Conservation (phyloP, 2,888 invertebrate genomes). For the Camptogramma bilineatum region DNA sequence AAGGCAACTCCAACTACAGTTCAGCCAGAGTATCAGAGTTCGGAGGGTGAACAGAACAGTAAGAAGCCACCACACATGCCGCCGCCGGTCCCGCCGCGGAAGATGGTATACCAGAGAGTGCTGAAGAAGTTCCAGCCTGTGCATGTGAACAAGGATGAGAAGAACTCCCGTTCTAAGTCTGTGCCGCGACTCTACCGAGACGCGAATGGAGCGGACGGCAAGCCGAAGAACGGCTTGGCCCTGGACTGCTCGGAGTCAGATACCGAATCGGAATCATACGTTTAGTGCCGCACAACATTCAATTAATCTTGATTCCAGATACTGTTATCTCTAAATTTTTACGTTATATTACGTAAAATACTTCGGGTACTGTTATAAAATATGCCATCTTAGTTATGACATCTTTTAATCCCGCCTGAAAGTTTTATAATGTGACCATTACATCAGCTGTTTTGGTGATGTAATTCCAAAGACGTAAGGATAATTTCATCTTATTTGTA, state of each 20-base stretch:
- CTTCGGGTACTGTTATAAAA: slow-evolving; percentile 33
- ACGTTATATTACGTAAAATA: slow-evolving; percentile 32
- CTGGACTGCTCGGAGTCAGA: slow-evolving; percentile 80
- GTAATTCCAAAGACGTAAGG: slow-evolving; percentile 84
- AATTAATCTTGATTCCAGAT: slow-evolving; percentile 26
- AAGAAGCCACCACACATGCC: slow-evolving; percentile 83
- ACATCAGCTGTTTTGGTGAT: slow-evolving; percentile 83
- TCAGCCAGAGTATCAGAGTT: slow-evolving; percentile 70
- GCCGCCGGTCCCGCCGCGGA: slow-evolving; percentile 86
- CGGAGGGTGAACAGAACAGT: slow-evolving; percentile 67
- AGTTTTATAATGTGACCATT: slow-evolving; percentile 79
- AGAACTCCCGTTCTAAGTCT: slow-evolving; percentile 76
- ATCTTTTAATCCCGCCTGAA: slow-evolving; percentile 79
- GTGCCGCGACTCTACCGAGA: slow-evolving; percentile 79
- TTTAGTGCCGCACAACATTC: slow-evolving; percentile 55
- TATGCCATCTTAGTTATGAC: slow-evolving; percentile 42
- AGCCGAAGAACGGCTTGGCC: slow-evolving; percentile 70
- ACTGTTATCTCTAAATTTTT: slow-evolving; percentile 32
- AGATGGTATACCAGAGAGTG: slow-evolving; percentile 78
- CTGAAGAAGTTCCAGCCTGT: slow-evolving; percentile 88
- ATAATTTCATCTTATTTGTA: slow-evolving; percentile 77
- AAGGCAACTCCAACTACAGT: slow-evolving; percentile 82
- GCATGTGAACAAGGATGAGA: slow-evolving; percentile 86
- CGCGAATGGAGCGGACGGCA: slow-evolving; percentile 69
- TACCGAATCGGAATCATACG: slow-evolving; percentile 83